Evolutionary conservation across 2,113 vertebrate species (phyloP).

Genomic region (Pampusana beccarii): DNA sequence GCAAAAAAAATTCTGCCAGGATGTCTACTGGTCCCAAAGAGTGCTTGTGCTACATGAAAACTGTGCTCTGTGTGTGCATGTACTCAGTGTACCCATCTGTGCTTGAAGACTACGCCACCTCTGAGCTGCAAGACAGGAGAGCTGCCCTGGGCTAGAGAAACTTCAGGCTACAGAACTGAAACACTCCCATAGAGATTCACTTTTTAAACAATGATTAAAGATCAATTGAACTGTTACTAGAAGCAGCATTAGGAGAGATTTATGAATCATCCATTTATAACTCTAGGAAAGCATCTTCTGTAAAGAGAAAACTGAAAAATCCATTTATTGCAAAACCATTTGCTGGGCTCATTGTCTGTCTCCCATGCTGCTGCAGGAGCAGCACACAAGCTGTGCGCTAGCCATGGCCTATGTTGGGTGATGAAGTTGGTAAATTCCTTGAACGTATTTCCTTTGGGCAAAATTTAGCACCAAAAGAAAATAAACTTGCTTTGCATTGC

Average conservation of each 20-base stretch:
- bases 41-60: neutral
- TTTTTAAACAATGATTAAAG: conserved; percentile 41
- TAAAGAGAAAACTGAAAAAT: conserved; percentile 50
- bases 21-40: neutral
- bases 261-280: conserved; percentile 35
- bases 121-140: neutral
- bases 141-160: neutral
- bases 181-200: conserved; percentile 25
- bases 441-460: neutral
- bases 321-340: conserved; percentile 58
- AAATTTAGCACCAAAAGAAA: neutral
- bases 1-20: neutral
- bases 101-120: neutral
- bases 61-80: neutral
- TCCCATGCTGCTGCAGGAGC: neutral
- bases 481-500: neutral
- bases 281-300: neutral
- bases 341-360: neutral
- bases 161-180: neutral
- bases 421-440: neutral
- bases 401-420: neutral
- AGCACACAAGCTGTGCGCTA: rapidly evolving
- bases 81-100: neutral
- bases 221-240: conserved; percentile 50
- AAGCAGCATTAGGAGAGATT: conserved; percentile 44